Evolutionary conservation across 2,797 vertebrate genomes (phyloP), one percentile per base, ranked within the genome.

Genomic region (Cirrhinus mrigala): DNA sequence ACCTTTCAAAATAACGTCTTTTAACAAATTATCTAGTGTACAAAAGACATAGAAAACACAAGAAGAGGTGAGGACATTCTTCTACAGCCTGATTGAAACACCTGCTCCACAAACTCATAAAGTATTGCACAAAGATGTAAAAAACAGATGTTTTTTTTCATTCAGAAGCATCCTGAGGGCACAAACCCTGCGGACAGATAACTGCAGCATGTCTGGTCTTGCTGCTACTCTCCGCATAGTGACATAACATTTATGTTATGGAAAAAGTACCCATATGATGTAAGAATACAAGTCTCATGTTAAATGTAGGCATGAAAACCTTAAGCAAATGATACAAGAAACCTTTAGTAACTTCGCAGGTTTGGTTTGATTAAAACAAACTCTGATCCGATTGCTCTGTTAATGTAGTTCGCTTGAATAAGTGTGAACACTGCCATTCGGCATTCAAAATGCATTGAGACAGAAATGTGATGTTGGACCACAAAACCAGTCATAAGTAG

Each of bases 151-250:
- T 54, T 76, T 76, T 2, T 2, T 76, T 16, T 83, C 27, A 24
- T 24, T 75, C 29, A 76, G 62, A 83, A 76, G 54, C 46, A 83
- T 54, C 60, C 58, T 12, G 33, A 44, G 60, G 82, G 73, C 29
- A 52, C 2, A 6, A 52, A 66, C 15, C 29, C 48, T 68, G 58
- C 6, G 0, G 81, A 64, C 15, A 76, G 58, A 54, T 75, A 75
- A 37, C 20, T 75, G 56, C 56, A 50, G 70, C 58, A 0, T 76
- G 82, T 83, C 58, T 54, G 73, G 73, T 83, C 58, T 76, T 74
- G 71, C 22, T 83, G 58, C 29, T 37, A 37, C 44, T 62, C 44
- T 64, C 24, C 33, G 14, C 6, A 33, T 15, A n/a, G 27, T 74
- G 44, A 83, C 56, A 75, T 50, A 75, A 37, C 8, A 52, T 66